A percentile compares a stretch with the other conserved stretches of the same genome.
Conservation (phyloP, 2,797 vertebrate species). For the Bryconaethiops microstoma region DNA sequence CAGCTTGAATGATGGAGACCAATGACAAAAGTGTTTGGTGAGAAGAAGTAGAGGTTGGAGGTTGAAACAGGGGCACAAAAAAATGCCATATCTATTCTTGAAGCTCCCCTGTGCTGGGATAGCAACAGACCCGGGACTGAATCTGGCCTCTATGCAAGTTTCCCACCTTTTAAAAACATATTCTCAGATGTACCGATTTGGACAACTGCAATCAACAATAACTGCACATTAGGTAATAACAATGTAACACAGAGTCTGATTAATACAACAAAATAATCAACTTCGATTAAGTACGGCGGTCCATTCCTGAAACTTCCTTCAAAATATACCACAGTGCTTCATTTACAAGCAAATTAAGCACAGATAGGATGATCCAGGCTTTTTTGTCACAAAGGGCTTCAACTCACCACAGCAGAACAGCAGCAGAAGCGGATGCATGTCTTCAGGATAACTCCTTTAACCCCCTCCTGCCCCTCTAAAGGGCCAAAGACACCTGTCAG, state of each 20-base stretch:
- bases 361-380: neutral
- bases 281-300: neutral
- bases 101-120: neutral
- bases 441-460: conserved; percentile 44
- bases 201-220: neutral
- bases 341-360: neutral
- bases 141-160: neutral
- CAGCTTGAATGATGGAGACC: neutral
- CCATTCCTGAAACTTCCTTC: neutral
- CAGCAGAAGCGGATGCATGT: conserved; percentile 68
- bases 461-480: conserved; percentile 27
- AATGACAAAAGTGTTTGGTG: conserved; percentile 4
- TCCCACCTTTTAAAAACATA: neutral
- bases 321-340: neutral
- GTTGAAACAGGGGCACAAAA: neutral
- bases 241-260: neutral
- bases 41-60: neutral
- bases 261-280: neutral
- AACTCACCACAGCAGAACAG: conserved; percentile 73
- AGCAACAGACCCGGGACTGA: neutral
- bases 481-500: conserved; percentile 23
- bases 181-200: neutral
- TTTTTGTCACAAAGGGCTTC: neutral
- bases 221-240: neutral
- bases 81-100: neutral